Percentiles rank a stretch among this genome's conserved stretches.
phyloP scores from a whole-genome alignment of 2,113 vertebrate genomes.

The Eulemur macaco region DNA sequence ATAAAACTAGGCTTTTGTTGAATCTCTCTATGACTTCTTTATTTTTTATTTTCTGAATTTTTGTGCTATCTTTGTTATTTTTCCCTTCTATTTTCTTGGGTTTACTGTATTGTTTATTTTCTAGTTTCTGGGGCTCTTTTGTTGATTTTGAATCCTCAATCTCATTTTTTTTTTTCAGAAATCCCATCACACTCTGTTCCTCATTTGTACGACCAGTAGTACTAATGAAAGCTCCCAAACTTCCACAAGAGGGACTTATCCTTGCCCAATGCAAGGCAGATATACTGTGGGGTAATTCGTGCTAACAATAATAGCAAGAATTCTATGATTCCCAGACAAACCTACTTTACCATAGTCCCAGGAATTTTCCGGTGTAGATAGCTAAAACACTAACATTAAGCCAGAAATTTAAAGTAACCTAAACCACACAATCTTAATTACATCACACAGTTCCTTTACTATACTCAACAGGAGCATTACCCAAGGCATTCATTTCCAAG shows the following conservation, averaged over 20 bases:
- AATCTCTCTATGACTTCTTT: neutral
- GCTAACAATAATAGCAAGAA: neutral
- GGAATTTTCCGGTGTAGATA: neutral
- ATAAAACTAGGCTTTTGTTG: conserved; percentile 13
- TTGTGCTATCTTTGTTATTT: neutral
- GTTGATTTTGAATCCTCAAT: neutral
- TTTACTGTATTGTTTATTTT: neutral
- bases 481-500: neutral
- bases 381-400: conserved; percentile 29
- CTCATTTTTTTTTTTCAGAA: neutral
- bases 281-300: neutral
- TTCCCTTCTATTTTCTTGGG: conserved; percentile 33
- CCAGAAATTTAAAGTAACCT: conserved; percentile 11
- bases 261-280: neutral
- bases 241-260: neutral
- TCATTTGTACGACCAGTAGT: neutral
- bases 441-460: neutral
- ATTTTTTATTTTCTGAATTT: conserved; percentile 34
- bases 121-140: neutral
- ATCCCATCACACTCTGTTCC: neutral
- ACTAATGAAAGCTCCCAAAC: neutral
- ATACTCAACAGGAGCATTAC: neutral
- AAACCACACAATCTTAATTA: conserved; percentile 10
- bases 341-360: neutral
- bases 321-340: neutral